Evolutionary conservation across 2,888 invertebrate genomes (phyloP), one percentile per base, ranked within the genome.

Genomic region (Macrophya alboannulata): DNA sequence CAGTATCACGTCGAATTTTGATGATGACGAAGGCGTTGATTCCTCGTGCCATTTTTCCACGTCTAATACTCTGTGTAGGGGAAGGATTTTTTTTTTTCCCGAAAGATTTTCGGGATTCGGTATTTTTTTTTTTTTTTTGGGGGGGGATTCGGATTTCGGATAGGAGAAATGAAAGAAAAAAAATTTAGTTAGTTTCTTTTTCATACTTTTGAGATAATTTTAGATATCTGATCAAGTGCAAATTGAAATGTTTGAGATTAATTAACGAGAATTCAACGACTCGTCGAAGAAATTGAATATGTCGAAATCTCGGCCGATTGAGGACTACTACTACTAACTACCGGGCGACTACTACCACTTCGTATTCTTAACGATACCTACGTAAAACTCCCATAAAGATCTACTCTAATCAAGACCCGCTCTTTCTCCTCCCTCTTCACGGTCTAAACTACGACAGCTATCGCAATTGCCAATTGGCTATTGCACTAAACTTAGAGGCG

Each of bases 1-100:
- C 87, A 97, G 96, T 88, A 99, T 97, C 87, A 98, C 96, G 90
- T 98, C 96, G 94, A 96, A 98, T 68, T 68, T 68, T 89, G 92
- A 91, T 0, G 90, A 91, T 0, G 74, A 74, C 0, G 40, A 21
- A 10, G 95, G 10, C 37, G 95, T 95, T 81, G 94, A 94, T 71
- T 92, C 90, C 84, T 93, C 92, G 85, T 94, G 93, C 97, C 97
- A 97, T 4, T 94, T 94, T 62, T 97, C 96, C 1, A 96, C 95
- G 88, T 97, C 97, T 79, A 98, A 93, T 31, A 97, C 93, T 72
- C 97, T 97, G 94, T 4, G n/a, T n/a, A n/a, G 31, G 4, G 21
- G 21, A 17, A 10, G 51, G 51, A 76, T 77, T 31, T 51, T 25
- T 31, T 8, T 12, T 31, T n/a, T n/a, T n/a, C n/a, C n/a, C n/a